phyloP scores from a whole-genome alignment of 2,113 vertebrate species.

The Meriones unguiculatus region DNA sequence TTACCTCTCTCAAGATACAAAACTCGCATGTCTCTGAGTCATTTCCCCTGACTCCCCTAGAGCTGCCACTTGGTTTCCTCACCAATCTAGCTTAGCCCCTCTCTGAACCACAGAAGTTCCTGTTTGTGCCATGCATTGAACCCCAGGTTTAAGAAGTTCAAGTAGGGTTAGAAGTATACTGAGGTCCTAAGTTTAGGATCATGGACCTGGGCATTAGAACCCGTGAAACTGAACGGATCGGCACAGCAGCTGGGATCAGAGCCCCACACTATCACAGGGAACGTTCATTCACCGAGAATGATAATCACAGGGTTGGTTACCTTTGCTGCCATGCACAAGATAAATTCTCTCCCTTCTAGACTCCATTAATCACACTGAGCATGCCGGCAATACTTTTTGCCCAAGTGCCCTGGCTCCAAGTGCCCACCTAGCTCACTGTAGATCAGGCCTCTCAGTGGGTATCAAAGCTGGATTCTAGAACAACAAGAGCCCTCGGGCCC shows the following conservation, averaged over 20 bases:
- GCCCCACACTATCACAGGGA: neutral
- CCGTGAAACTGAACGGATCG: neutral
- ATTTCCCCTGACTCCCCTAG: neutral
- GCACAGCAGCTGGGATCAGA: neutral
- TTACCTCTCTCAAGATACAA: neutral
- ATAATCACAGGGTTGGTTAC: neutral
- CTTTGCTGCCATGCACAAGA: neutral
- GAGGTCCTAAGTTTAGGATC: neutral
- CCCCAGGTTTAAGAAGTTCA: neutral
- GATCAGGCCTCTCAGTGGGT: neutral
- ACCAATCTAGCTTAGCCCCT: neutral
- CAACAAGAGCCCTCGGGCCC: neutral
- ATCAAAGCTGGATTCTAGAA: neutral
- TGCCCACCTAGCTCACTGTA: rapidly evolving
- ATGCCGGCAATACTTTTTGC: neutral
- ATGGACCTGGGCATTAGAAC: neutral
- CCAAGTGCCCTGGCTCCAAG: neutral
- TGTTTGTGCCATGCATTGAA: neutral
- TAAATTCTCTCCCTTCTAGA: neutral
- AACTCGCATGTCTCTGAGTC: neutral
- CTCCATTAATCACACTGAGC: neutral
- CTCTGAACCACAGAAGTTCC: neutral
- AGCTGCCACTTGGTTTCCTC: neutral
- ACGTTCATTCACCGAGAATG: neutral
- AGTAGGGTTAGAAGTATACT: neutral